These are phyloP conservation scores for Brachypodius melanocephalos DNA, from an alignment of 2,113 vertebrate genomes.

Conservation along the genomic window DNA sequence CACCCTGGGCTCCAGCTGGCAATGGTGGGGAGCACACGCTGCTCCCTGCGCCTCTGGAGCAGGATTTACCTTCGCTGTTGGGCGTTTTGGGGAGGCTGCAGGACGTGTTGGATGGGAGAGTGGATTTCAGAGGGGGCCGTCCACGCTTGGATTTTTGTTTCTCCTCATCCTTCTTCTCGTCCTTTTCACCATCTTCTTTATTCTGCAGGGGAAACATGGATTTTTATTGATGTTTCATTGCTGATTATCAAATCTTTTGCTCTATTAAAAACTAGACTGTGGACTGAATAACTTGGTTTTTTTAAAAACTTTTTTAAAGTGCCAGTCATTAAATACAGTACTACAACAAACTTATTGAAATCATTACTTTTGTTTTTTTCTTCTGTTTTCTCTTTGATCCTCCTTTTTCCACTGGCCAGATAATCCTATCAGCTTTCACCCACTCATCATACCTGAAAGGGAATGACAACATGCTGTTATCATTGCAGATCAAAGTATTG, in stretches of 20 bases:
- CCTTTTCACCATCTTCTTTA: conserved; percentile 88
- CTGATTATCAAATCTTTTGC: neutral
- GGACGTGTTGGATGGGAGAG: conserved; percentile 74
- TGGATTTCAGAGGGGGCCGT: conserved; percentile 87
- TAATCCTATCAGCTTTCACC: conserved; percentile 97
- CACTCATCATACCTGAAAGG: conserved; percentile 92
- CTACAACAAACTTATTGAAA: neutral
- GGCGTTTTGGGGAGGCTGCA: conserved; percentile 81
- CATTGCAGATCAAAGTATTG: neutral
- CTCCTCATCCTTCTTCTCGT: conserved; percentile 84
- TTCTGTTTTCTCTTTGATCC: conserved; percentile 90
- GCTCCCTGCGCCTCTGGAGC: conserved; percentile 65
- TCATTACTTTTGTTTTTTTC: conserved; percentile 90
- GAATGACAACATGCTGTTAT: neutral
- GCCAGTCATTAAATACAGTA: neutral
- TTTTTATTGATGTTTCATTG: neutral
- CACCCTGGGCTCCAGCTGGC: conserved; percentile 74
- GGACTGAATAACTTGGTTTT: neutral
- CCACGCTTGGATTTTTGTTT: conserved; percentile 86
- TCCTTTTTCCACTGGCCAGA: conserved; percentile 94
- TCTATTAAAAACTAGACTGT: neutral
- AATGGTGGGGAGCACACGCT: conserved; percentile 66
- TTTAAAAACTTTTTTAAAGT: no score
- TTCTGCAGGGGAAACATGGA: conserved; percentile 69
- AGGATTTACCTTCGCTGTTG: conserved; percentile 79